phyloP scores from a whole-genome alignment of 2,797 vertebrate species.

The Monodelphis domestica region DNA sequence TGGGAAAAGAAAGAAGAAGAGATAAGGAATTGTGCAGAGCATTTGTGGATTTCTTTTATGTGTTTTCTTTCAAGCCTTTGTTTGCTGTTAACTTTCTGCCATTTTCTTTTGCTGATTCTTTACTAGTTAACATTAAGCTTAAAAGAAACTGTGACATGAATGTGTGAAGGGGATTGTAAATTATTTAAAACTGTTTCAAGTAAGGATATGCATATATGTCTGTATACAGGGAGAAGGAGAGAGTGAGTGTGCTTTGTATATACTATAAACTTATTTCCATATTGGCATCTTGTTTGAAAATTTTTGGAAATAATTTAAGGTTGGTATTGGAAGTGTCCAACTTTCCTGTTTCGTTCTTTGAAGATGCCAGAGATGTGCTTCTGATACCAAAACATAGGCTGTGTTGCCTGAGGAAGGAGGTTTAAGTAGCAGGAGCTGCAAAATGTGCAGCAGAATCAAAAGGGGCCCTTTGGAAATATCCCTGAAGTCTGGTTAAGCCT shows the following conservation, averaged over 20 bases:
- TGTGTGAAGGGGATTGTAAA: constrained; percentile 53
- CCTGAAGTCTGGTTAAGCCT: constrained; percentile 45
- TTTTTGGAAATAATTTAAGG: constrained; percentile 38
- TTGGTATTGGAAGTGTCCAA: constrained; percentile 52
- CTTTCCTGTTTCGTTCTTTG: constrained; percentile 30
- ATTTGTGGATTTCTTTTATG: constrained; percentile 51
- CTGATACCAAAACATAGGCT: neutral
- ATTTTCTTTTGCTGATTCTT: constrained; percentile 41
- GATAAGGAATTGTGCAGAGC: constrained; percentile 19
- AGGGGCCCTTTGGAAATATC: constrained; percentile 35
- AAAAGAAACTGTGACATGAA: constrained; percentile 48
- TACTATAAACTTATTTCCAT: constrained; percentile 58
- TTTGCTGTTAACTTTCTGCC: constrained; percentile 54
- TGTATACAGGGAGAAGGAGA: neutral
- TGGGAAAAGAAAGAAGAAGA: constrained; percentile 48
- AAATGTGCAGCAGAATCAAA: neutral
- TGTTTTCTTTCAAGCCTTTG: constrained; percentile 64
- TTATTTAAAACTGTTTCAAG: constrained; percentile 64
- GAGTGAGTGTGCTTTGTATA: constrained; percentile 24
- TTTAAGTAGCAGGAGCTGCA: neutral
- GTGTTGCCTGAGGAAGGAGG: neutral
- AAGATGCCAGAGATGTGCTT: neutral
- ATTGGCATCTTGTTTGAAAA: constrained; percentile 23
- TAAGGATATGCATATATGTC: constrained; percentile 35
- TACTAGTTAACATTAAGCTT: constrained; percentile 22